Base-by-base conservation (phyloP, 2,888 invertebrate species). In the Anthophora plumipes region DNA sequence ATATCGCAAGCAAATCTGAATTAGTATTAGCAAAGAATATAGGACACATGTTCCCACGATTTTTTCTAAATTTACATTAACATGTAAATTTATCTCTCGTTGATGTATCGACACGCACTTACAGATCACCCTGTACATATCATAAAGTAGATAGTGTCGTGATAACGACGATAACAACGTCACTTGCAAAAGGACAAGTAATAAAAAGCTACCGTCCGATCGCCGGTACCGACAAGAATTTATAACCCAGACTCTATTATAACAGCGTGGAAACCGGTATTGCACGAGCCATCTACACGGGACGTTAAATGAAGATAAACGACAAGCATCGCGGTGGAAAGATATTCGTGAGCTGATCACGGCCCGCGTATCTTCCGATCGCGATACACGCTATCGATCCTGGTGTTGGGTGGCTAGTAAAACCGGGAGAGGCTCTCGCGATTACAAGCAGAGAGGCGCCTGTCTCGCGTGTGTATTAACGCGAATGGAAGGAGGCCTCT, bases 381-480 rank as follows among this genome's bases (percentile, higher is more conserved):
- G 57, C 55, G 37, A 57, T 20, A 11, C 20, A 3, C 22, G 17
- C 43, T 86, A 89, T 90, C 89, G 90, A 90, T 90, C 87, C n/a
- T n/a, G 31, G 31, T 31, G 81, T 64, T 0, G 20, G 67, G 82
- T 80, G 82, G 86, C 83, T 85, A 73, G 85, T 88, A 87, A 88
- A 89, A 83, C 82, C 79, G 75, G 75, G 90, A 88, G n/a, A n/a
- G n/a, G n/a, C n/a, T n/a, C 87, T 85, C 39, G 14, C 20, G 77
- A 60, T 70, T 86, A 85, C 86, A 87, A 88, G 87, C 87, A 87
- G 89, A 9, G 68, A 87, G 85, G 88, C 81, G 86, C 85, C 82
- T 72, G 85, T 83, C 79, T 83, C 71, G 82, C 87, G 86, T 88
- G 86, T 88, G 85, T 88, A 83, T 85, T 84, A 87, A 86, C 85